Conservation (phyloP, 2,888 invertebrate genomes). For the Drosophila anomelani region DNA sequence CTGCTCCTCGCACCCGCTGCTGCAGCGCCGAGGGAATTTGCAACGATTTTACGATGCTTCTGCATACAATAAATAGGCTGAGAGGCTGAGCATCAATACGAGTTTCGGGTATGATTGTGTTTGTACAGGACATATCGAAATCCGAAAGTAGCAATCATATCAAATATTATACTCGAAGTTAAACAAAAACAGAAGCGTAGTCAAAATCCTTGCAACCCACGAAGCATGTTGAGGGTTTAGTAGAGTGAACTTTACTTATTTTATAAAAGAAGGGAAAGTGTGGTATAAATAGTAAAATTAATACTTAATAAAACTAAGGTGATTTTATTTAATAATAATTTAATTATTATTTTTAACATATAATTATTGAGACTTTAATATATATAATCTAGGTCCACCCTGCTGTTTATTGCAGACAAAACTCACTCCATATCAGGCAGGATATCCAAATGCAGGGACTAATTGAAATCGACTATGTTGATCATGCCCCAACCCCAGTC, state of each 20-base stretch:
- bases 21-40: slow-evolving; percentile 26
- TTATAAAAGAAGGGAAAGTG: background rate
- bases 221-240: background rate
- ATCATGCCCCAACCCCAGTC: slow-evolving; percentile 20
- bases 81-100: slow-evolving; percentile 34
- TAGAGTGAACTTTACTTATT: background rate
- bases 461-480: slow-evolving; percentile 57
- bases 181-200: slow-evolving; percentile 54
- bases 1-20: background rate
- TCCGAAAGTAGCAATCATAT: slow-evolving; percentile 64
- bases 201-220: slow-evolving; percentile 43
- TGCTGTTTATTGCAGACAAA: slow-evolving; percentile 21
- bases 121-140: slow-evolving; percentile 55
- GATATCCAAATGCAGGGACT: slow-evolving; percentile 46
- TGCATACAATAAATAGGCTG: background rate
- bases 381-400: slow-evolving; percentile 2
- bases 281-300: background rate
- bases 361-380: background rate
- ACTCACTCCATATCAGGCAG: slow-evolving; percentile 15
- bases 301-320: background rate
- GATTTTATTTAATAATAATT: background rate
- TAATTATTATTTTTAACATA: background rate
- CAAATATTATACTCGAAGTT: slow-evolving; percentile 68
- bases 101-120: slow-evolving; percentile 35
- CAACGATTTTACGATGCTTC: background rate